Percentiles rank a stretch among this genome's conserved stretches.
phyloP scores from a whole-genome alignment of 2,797 vertebrate species.

The Halcyon smyrnensis region DNA sequence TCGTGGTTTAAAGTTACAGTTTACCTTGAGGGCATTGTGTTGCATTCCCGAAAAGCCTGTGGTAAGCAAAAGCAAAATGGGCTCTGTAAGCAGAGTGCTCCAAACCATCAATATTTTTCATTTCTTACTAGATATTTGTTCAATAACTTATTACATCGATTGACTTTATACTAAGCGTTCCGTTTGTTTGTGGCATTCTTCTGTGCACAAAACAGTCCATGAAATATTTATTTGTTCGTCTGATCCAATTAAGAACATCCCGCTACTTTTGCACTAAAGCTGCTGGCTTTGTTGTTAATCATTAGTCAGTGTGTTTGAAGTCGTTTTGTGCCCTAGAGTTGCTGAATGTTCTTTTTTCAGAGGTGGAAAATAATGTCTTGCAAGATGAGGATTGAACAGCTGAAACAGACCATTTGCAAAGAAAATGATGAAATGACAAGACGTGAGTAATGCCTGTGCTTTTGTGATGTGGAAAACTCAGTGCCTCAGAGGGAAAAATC shows the following conservation, averaged over 20 bases:
- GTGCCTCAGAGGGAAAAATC: not conserved
- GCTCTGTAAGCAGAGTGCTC: not conserved
- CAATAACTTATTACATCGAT: not conserved
- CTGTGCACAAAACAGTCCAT: not conserved
- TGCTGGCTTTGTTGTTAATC: slow-evolving; percentile 25
- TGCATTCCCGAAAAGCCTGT: not conserved
- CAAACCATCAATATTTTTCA: not conserved
- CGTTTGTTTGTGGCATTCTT: not conserved
- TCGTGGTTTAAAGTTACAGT: not conserved
- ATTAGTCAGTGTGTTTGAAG: not conserved
- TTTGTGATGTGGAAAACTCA: not conserved
- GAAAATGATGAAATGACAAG: slow-evolving; percentile 89
- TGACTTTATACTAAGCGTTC: not conserved
- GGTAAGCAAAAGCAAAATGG: not conserved
- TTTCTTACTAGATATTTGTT: not conserved
- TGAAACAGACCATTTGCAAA: slow-evolving; percentile 91
- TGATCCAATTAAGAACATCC: not conserved
- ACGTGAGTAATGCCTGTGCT: slow-evolving; percentile 80
- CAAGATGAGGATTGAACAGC: slow-evolving; percentile 93
- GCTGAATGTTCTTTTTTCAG: slow-evolving; percentile 78
- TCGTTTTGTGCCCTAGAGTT: slow-evolving; percentile 1
- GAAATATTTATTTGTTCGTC: not conserved
- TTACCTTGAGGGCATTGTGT: not conserved
- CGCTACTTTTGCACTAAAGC: slow-evolving; percentile 11
- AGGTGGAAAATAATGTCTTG: slow-evolving; percentile 99